Base-by-base conservation (phyloP, 1,140 invertebrate species). In the Luehdorfia chinensis region DNA sequence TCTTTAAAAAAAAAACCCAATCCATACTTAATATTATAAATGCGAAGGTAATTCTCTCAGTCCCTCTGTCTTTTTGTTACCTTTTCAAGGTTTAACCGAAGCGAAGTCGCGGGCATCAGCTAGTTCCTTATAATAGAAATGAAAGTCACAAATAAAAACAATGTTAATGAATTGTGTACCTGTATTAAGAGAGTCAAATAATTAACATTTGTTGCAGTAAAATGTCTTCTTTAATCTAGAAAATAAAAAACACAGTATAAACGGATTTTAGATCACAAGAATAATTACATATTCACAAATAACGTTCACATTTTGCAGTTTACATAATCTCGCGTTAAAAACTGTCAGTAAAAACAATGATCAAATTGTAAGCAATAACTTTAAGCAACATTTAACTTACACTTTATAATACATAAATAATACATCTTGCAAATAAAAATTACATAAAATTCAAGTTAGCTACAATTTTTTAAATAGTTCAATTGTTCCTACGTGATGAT, bases 221-320 rank as follows among this genome's bases (percentile, higher is more conserved):
- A 68, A 80, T 80, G 72, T 84, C 80, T 80, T 83, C 74, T 86
- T 86, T 86, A 84, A 83, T 86, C 79, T 84, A 83, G 79, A 86
- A 86, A 86, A 84, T 86, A 84, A 86, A 79, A 83, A 81, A 85
- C 79, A 86, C 72, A 80, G 71, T 80, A 84, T 84, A 83, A 86
- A 81, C 75, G 78, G 79, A 80, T 80, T 86, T 85, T 75, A 83
- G 77, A 86, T 84, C 76, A 86, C 71, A 83, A 86, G 77, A 86
- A 77, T 86, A 81, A 85, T 86, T 86, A 86, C 81, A 86, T 86
- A 86, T 86, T 86, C 81, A 86, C 81, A 86, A 80, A 80, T 75
- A 84, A 79, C 79, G 66, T 76, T 65, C 66, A 64, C 77, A 66
- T 59, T 68, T 65, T 64, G 66, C 62, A 66, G 67, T 71, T 72